Conservation (phyloP, 2,113 vertebrate genomes). For the Sturnus vulgaris region DNA sequence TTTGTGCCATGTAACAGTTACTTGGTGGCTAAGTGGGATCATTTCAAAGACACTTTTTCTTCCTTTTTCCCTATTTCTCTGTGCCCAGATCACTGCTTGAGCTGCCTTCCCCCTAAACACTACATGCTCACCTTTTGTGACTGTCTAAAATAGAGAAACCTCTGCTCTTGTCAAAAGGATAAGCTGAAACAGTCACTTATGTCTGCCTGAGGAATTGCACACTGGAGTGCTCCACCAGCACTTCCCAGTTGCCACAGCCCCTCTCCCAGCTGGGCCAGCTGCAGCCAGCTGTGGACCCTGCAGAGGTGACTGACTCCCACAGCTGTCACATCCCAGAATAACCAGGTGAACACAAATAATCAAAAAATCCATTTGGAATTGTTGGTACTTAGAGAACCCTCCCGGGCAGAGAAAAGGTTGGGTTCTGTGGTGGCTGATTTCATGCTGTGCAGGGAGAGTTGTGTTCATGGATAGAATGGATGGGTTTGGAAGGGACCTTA, state of each 20-base stretch:
- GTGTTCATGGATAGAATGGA: neutral
- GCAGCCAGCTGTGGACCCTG: neutral
- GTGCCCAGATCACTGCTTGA: constrained; percentile 21
- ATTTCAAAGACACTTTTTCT: constrained; percentile 41
- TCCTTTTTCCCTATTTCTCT: constrained; percentile 13
- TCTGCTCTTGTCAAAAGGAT: constrained; percentile 47
- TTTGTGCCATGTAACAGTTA: constrained; percentile 30
- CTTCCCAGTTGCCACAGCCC: neutral
- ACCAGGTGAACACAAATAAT: neutral
- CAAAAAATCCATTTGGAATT: neutral
- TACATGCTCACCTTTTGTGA: constrained; percentile 34
- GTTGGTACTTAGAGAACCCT: neutral
- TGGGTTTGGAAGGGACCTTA: neutral
- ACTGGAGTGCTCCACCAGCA: neutral
- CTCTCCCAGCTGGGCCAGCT: neutral
- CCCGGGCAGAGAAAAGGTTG: neutral
- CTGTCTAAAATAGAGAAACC: constrained; percentile 28
- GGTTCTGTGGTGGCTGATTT: neutral
- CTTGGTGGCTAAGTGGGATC: constrained; percentile 36
- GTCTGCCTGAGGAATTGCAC: neutral
- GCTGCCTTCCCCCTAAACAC: constrained; percentile 19
- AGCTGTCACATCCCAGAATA: neutral
- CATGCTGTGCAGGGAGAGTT: neutral
- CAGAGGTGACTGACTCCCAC: neutral
- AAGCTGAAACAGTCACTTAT: constrained; percentile 35